Evolutionary conservation across 2,113 vertebrate species (phyloP), one percentile per base, ranked within the genome.

Genomic region (Regulus satrapa): DNA sequence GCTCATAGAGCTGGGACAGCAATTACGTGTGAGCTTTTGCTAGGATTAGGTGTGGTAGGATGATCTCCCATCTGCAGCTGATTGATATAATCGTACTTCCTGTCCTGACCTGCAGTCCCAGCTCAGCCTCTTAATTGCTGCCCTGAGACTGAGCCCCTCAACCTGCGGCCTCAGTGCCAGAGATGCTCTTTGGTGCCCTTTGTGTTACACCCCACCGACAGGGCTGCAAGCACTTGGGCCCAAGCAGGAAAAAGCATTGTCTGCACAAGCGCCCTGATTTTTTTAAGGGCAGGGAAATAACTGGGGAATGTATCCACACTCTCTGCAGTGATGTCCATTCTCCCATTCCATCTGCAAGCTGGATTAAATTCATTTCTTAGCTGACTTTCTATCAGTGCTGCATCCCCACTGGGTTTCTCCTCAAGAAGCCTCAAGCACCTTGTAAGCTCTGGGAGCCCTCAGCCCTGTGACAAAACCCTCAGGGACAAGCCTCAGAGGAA

Each of bases 401-500:
- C 34, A 41, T 29, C 56, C n/a, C 56, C 56, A 17, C 24, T 46
- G 18, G 17, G 25, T 38, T 58, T 80, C 6, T n/a, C 45, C 19
- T 81, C n/a, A 16, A 79, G 46, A 63, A 78, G 15, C 56, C 56
- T 58, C n/a, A 61, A 78, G 72, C 24, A 73, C 49, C 26, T 54
- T 29, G 12, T 5, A 54, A 36, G 14, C 12, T 63, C 31, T 5
- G 11, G 36, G 48, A 66, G 12, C 61, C 46, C n/a, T 72, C 17
- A 54, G 8, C 10, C 16, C 0, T 10, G 16, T 89, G 49, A 41
- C 0, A 0, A 92, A 92, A 56, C 45, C 15, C 0, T 0, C 54
- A 73, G 62, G n/a, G n/a, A n/a, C n/a, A n/a, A n/a, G 43, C 24
- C 38, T 58, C 29, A 36, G 56, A 17, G 48, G 31, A 69, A 41